Base-by-base conservation (phyloP, 2,113 vertebrate species). In the Alligator mississippiensis region DNA sequence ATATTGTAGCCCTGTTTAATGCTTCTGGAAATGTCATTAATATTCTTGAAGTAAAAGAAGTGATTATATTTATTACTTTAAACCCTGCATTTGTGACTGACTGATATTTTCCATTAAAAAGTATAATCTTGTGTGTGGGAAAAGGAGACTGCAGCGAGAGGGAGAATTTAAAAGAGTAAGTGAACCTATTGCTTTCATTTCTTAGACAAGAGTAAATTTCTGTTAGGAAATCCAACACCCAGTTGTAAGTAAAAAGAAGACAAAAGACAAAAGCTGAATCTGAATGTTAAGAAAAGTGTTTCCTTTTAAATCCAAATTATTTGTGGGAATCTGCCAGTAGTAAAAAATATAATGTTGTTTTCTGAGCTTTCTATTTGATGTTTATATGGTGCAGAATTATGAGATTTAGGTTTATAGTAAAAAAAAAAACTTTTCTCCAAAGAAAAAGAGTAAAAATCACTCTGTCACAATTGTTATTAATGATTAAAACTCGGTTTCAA, bases 51-150 rank as follows among this genome's bases (percentile, higher is more conserved):
- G 81, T 27, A 88, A 95, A 82, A 88, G 82, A 11, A 90, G 5
- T 17, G 93, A 93, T 94, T 92, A 87, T 77, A 82, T 92, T 95
- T 93, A 94, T 87, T 92, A 84, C 59, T 91, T 95, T 88, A 88
- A 89, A 80, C 80, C 66, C 34, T 90, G 24, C 34, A 87, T 77
- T 90, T 85, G 10, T 5, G 2, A 62, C 58, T 84, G 81, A 60
- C 15, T 66, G 27, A 38, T 66, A 38, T 66, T 95, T 93, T 94
- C 85, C 57, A 92, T 80, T 86, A 86, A 86, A 83, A 66, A 74
- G 14, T 3, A 1, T 7, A 84, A 88, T 62, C 25, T 92, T 34
- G 59, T 3, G 27, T 62, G 27, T 79, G n/a, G 17, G 85, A 16
- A 88, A 87, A 80, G 47, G n/a, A 96, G 28, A 1, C 9, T 59